phyloP scores from a whole-genome alignment of 2,888 invertebrate species.

The Rhagonycha fulva region DNA sequence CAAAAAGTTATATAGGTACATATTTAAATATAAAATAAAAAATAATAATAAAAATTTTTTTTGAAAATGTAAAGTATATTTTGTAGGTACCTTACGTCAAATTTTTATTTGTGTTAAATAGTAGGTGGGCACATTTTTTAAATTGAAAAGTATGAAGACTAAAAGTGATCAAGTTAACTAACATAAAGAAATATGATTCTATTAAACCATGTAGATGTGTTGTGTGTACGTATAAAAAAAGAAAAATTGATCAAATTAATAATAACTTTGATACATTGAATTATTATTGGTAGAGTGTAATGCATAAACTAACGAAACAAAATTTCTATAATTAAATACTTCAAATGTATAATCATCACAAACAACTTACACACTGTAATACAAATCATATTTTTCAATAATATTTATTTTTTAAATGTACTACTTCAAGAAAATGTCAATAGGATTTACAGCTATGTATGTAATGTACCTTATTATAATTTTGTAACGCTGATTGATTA shows the following conservation, averaged over 20 bases:
- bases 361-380: not conserved
- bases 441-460: conserved; percentile 18
- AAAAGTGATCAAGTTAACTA: too few species aligned
- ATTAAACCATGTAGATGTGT: too few species aligned
- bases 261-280: not conserved
- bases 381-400: not conserved
- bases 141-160: too few species aligned
- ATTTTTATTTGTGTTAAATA: too few species aligned
- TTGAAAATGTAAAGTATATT: too few species aligned
- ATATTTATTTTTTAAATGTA: not conserved
- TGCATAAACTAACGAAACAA: not conserved
- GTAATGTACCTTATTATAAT: conserved; percentile 12
- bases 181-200: too few species aligned
- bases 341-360: not conserved
- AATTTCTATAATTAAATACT: not conserved
- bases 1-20: too few species aligned
- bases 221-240: not conserved
- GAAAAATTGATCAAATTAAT: not conserved
- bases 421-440: conserved; percentile 3
- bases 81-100: too few species aligned
- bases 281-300: not conserved
- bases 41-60: too few species aligned
- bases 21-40: too few species aligned
- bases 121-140: too few species aligned
- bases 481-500: conserved; percentile 34